Percentiles rank a stretch among this genome's conserved stretches.
Conservation (phyloP, 1,140 invertebrate genomes). For the Drosophila equinoxialis region DNA sequence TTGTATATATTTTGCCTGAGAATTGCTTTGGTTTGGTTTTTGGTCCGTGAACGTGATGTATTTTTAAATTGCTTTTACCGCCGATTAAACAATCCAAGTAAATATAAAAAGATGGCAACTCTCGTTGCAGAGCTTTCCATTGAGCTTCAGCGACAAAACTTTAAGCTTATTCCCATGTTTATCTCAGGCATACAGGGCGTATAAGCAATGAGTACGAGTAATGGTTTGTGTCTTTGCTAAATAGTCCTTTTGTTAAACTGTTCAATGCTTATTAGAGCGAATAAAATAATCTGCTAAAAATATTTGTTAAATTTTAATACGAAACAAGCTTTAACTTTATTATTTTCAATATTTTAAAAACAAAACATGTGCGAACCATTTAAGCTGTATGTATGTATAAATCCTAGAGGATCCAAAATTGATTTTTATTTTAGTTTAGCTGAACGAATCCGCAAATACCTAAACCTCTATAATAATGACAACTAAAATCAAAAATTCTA, state of each 20-base stretch:
- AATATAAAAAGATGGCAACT: constrained; percentile 49
- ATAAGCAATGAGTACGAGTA: constrained; percentile 24
- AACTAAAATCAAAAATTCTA: no score
- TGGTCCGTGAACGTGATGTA: constrained; percentile 59
- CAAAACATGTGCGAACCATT: no score
- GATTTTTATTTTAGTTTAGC: no score
- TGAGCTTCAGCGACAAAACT: not conserved
- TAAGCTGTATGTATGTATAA: no score
- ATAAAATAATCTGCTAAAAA: not conserved
- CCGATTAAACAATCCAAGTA: not conserved
- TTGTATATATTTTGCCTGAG: constrained; percentile 48
- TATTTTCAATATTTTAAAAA: no score
- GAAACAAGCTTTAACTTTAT: no score
- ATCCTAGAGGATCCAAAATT: no score
- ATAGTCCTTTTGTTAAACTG: not conserved
- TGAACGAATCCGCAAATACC: no score
- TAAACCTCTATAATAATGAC: no score
- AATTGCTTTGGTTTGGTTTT: constrained; percentile 52
- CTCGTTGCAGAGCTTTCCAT: constrained; percentile 10
- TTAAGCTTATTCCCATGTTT: not conserved
- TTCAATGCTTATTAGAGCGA: not conserved
- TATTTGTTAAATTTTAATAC: no score
- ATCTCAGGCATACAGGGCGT: constrained; percentile 34
- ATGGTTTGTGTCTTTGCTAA: constrained; percentile 32
- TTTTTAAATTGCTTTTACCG: constrained; percentile 70